These are phyloP conservation scores for Hoplodrina blanda DNA, from an alignment of 2,888 invertebrate species.

Conservation along the genomic window DNA sequence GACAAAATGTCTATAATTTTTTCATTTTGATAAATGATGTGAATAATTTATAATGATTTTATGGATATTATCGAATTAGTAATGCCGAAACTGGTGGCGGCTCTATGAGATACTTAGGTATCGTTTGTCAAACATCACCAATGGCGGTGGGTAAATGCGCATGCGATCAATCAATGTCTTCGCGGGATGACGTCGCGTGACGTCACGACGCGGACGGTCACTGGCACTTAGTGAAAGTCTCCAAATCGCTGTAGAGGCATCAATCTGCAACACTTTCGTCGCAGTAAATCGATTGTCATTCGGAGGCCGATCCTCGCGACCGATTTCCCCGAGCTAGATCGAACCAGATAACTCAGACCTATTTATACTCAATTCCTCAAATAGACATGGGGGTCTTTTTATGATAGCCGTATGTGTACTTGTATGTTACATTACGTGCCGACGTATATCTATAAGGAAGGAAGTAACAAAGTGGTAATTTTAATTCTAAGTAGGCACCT, in stretches of 20 bases:
- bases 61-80: conserved; percentile 29
- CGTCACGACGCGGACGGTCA: conserved; percentile 70
- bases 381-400: conserved; percentile 22
- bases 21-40: conserved; percentile 44
- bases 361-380: conserved; percentile 21
- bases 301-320: conserved; percentile 71
- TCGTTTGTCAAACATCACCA: conserved; percentile 38
- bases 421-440: conserved; percentile 33
- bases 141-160: conserved; percentile 29
- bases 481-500: conserved; percentile 31
- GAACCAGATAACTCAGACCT: conserved; percentile 49
- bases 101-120: conserved; percentile 9
- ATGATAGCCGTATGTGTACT: conserved; percentile 34
- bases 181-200: conserved; percentile 66
- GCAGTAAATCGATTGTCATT: conserved; percentile 84
- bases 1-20: conserved; percentile 43
- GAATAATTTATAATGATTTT: conserved; percentile 46
- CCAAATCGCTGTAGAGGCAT: conserved; percentile 76
- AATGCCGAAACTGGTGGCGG: conserved; percentile 26
- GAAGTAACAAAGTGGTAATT: conserved; percentile 50
- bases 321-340: conserved; percentile 74
- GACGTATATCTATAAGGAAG: conserved; percentile 47
- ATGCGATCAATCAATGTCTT: conserved; percentile 50
- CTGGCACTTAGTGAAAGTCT: conserved; percentile 84
- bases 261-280: conserved; percentile 87